phyloP scores from a whole-genome alignment of 2,113 vertebrate genomes.

The Myiozetetes cayanensis region DNA sequence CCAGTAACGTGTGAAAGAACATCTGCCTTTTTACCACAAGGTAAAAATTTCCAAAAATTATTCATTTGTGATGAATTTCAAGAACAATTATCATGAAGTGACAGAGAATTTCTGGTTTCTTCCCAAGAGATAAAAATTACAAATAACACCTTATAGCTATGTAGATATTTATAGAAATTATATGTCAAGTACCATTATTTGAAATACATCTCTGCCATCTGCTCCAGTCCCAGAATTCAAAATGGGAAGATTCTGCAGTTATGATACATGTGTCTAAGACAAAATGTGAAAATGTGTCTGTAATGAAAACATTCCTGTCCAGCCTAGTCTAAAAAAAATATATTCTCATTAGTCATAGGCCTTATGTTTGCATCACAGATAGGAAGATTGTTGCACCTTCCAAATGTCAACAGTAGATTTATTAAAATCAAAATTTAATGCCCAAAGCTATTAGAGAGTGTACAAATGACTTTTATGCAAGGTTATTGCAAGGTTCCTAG shows the following conservation, averaged over 20 bases:
- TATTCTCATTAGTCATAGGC: not conserved
- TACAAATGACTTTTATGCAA: not conserved
- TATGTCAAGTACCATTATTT: conserved; percentile 22
- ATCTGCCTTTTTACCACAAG: not conserved
- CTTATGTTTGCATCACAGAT: not conserved
- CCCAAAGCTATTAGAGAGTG: not conserved
- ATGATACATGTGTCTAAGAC: not conserved
- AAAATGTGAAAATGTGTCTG: conserved; percentile 27
- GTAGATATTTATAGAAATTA: conserved; percentile 15
- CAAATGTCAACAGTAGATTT: not conserved
- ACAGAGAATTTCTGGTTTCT: not conserved
- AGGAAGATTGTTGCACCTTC: not conserved
- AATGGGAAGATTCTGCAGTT: not conserved
- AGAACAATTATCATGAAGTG: not conserved
- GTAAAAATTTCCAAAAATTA: not conserved
- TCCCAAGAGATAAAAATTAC: not conserved
- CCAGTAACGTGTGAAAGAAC: not conserved
- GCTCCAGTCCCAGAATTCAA: conserved; percentile 11
- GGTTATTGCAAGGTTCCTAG: not conserved
- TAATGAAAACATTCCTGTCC: not conserved
- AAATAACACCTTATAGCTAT: conserved; percentile 13
- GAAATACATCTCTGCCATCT: conserved; percentile 53
- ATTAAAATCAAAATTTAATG: not conserved
- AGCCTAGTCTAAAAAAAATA: not conserved
- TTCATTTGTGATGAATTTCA: not conserved